Conservation (phyloP, 2,113 vertebrate genomes). For the Varanus salvator region DNA sequence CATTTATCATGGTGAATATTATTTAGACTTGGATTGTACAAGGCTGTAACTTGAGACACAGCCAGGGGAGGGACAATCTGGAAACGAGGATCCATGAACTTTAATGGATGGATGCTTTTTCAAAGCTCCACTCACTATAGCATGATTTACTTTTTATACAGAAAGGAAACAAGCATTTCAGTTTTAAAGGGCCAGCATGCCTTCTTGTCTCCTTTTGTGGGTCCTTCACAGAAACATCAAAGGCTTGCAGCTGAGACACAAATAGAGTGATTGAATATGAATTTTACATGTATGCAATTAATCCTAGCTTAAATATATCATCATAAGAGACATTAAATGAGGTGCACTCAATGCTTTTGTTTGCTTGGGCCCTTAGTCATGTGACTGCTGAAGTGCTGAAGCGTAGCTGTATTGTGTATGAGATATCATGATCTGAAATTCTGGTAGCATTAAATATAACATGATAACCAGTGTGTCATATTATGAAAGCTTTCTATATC, state of each 20-base stretch:
- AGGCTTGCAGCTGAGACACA: slow-evolving; percentile 53
- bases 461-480: slow-evolving; percentile 34
- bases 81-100: slow-evolving; percentile 86
- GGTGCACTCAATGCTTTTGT: slow-evolving; percentile 51
- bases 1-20: slow-evolving; percentile 98
- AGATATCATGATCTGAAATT: slow-evolving; percentile 57
- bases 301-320: slow-evolving; percentile 43
- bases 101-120: slow-evolving; percentile 91
- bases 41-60: slow-evolving; percentile 93
- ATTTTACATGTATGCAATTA: slow-evolving; percentile 51
- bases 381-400: slow-evolving; percentile 27
- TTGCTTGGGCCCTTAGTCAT: slow-evolving; percentile 48
- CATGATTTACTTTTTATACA: slow-evolving; percentile 82
- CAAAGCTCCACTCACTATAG: slow-evolving; percentile 83
- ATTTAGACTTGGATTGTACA: slow-evolving; percentile 98
- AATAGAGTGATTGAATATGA: slow-evolving; percentile 44
- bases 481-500: slow-evolving; percentile 37
- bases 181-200: slow-evolving; percentile 82
- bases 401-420: slow-evolving; percentile 57
- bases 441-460: slow-evolving; percentile 52
- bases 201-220: slow-evolving; percentile 50
- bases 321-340: slow-evolving; percentile 32
- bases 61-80: slow-evolving; percentile 93
- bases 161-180: slow-evolving; percentile 76
- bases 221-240: background rate